phyloP scores from a whole-genome alignment of 2,797 vertebrate species.

The Glossophaga mutica region DNA sequence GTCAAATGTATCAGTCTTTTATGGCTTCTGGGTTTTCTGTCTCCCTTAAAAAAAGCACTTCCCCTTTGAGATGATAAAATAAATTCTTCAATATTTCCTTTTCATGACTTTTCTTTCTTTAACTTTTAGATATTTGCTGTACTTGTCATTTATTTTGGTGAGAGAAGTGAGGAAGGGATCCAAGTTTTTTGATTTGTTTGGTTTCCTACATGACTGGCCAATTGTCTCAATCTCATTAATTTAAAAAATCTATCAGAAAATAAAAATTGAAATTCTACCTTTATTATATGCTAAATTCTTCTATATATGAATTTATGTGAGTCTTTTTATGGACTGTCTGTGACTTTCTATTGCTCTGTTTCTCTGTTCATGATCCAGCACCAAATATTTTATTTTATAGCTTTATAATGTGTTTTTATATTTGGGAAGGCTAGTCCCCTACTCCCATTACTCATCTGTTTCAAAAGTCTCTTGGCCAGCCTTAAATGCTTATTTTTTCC shows the following conservation, averaged over 20 bases:
- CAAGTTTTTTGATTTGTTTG: background rate
- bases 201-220: background rate
- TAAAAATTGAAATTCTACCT: background rate
- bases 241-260: conserved; percentile 11
- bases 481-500: conserved; percentile 49
- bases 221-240: background rate
- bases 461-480: conserved; percentile 26
- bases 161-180: background rate
- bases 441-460: background rate
- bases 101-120: background rate
- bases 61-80: background rate
- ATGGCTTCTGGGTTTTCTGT: background rate
- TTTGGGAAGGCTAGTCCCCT: background rate
- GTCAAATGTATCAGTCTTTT: background rate
- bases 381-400: conserved; percentile 28
- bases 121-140: background rate
- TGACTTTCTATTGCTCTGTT: background rate
- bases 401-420: conserved; percentile 4
- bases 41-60: background rate
- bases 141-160: background rate
- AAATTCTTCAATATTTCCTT: background rate
- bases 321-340: background rate
- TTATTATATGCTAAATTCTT: background rate
- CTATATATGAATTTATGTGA: background rate
- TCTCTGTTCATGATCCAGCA: background rate